Evolutionary conservation across 53 echinoderm and acorn worm genomes (phyloP).

Genomic region (Pentamera pediparva): DNA sequence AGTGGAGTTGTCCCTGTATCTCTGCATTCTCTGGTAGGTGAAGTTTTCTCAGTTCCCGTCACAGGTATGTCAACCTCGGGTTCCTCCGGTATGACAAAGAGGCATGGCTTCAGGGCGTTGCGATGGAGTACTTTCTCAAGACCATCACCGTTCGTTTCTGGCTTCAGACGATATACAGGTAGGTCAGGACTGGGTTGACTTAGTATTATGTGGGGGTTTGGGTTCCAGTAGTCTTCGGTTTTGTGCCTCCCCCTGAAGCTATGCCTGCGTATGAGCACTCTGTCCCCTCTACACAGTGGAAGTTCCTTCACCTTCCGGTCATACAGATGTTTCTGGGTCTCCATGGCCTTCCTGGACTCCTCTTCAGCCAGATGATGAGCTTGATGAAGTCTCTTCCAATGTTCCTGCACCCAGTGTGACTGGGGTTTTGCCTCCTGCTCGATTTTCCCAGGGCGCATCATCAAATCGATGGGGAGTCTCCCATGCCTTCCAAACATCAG

Average conservation of each 20-base stretch:
- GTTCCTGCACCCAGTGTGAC: slow-evolving; percentile 1
- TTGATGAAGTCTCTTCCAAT: slow-evolving; percentile 7
- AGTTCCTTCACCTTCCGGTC: background rate
- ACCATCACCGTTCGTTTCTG: background rate
- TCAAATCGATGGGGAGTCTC: slow-evolving; percentile 25
- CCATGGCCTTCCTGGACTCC: background rate
- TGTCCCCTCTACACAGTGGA: background rate
- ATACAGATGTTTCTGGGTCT: background rate
- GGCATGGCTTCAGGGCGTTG: background rate
- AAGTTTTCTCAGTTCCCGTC: too few species aligned
- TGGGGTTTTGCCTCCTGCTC: background rate
- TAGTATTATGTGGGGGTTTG: background rate
- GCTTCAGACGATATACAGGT: background rate
- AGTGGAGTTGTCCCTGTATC: too few species aligned
- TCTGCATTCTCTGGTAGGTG: too few species aligned
- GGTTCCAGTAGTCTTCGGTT: background rate
- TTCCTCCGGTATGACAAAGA: too few species aligned
- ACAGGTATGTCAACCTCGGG: too few species aligned
- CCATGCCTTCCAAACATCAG: slow-evolving; percentile 34
- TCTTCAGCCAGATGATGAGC: slow-evolving; percentile 9
- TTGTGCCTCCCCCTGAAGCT: background rate
- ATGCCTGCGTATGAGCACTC: background rate
- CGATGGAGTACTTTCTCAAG: background rate
- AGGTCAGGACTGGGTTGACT: background rate
- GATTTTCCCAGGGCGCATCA: background rate